Conservation (phyloP, 2,797 vertebrate genomes). For the Falco novaeseelandiae region DNA sequence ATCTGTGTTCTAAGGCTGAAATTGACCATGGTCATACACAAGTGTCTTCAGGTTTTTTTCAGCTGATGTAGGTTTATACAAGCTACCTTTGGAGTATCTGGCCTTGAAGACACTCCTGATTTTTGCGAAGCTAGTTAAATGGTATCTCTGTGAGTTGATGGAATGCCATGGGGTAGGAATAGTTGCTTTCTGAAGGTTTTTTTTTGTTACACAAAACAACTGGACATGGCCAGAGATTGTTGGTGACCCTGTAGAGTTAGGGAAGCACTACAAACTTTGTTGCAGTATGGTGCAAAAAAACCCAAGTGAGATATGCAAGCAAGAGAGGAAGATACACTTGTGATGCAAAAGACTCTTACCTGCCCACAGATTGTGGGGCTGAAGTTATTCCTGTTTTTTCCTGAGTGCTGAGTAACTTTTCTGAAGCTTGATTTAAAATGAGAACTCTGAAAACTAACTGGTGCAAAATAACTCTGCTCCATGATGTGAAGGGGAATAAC, state of each 20-base stretch:
- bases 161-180: not conserved
- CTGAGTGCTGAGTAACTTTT: not conserved
- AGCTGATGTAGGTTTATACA: not conserved
- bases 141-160: not conserved
- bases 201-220: not conserved
- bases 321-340: not conserved
- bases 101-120: not conserved
- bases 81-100: not conserved
- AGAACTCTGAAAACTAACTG: not conserved
- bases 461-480: not conserved
- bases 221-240: not conserved
- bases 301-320: not conserved
- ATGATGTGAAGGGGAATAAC: not conserved
- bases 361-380: not conserved
- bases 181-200: rapidly evolving
- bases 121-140: not conserved
- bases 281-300: not conserved
- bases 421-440: not conserved
- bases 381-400: not conserved
- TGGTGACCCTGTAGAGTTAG: not conserved
- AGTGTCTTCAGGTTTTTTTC: not conserved
- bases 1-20: not conserved
- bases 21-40: rapidly evolving
- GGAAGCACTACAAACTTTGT: not conserved
- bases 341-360: rapidly evolving